Evolutionary conservation across 2,113 vertebrate species (phyloP).

Genomic region (Nestor notabilis): DNA sequence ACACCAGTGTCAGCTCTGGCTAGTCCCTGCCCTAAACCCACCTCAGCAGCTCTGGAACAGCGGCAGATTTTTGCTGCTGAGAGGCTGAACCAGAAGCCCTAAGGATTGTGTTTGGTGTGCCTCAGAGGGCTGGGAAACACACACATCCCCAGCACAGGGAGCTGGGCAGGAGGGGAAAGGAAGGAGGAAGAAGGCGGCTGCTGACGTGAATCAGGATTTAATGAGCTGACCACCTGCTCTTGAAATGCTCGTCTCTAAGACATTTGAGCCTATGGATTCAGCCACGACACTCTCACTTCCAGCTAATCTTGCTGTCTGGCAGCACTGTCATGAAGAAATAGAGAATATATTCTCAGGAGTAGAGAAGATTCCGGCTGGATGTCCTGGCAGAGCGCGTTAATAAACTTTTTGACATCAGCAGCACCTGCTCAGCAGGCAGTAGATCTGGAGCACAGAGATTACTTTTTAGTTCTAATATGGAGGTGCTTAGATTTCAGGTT

Average conservation of each 20-base stretch:
- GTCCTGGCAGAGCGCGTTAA: neutral
- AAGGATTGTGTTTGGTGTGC: neutral
- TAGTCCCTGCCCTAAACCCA: neutral
- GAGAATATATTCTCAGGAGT: neutral
- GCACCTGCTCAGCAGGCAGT: neutral
- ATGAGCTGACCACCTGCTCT: constrained; percentile 60
- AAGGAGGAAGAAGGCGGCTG: neutral
- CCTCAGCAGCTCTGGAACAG: constrained; percentile 18
- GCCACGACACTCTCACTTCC: constrained; percentile 2
- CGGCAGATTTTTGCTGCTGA: constrained; percentile 39
- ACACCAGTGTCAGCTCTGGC: neutral
- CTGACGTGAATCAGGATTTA: constrained; percentile 43
- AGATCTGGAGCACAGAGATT: neutral
- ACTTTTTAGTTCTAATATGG: neutral
- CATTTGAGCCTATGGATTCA: constrained; percentile 51
- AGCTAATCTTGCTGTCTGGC: constrained; percentile 38
- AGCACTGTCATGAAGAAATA: neutral
- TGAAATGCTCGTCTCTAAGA: constrained; percentile 17
- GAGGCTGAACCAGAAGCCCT: neutral
- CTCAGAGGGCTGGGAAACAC: neutral
- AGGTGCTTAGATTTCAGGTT: neutral
- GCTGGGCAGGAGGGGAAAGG: neutral
- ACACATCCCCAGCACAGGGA: neutral
- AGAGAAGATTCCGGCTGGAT: neutral
- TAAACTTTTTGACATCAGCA: neutral